Base-by-base conservation (phyloP, 1,140 invertebrate species). In the Trachelipus rathkii region DNA sequence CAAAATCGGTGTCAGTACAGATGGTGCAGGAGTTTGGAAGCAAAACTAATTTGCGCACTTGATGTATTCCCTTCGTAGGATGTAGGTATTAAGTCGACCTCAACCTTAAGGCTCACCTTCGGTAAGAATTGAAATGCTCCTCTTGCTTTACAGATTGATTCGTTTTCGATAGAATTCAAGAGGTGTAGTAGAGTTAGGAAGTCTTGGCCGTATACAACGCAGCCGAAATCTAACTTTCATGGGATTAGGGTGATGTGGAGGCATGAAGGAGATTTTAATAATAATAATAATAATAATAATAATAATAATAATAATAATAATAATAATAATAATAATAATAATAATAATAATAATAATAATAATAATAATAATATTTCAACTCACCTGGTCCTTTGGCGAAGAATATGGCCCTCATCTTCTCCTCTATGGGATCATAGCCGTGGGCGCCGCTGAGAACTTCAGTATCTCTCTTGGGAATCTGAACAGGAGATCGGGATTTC, bases 371-470 rank as follows among this genome's bases (percentile, higher is more conserved):
- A 11, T 33, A 19, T 23, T 11, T 60, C 7, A 2, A n/a, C 53
- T 73, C 74, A 84, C 83, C 84, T 76, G 84, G 85, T 71, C 85
- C 85, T 77, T 81, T 83, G 10, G 84, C 85, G 50, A 84, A 84
- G 81, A 86, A 85, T 73, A 86, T 85, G 0, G 82, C 82, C 74
- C 84, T 79, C 85, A 86, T 86, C 19, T 86, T 84, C 60, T 81
- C 66, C 33, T 81, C 79, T 50, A 83, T 78, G 15, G 82, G 81
- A 71, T 83, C 79, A 72, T 85, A 86, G 9, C 85, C 85, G 76
- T 86, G 85, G 44, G 81, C 78, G 24, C 85, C 85, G 44, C 71
- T 46, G 44, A 70, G 75, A 0, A 77, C 79, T 60, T 72, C 74
- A 46, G 46, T 46, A 74, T 50, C 46, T 1, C 60, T 60, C 10